These are phyloP conservation scores for Pandion haliaetus DNA, from an alignment of 2,113 vertebrate genomes.

Conservation along the genomic window DNA sequence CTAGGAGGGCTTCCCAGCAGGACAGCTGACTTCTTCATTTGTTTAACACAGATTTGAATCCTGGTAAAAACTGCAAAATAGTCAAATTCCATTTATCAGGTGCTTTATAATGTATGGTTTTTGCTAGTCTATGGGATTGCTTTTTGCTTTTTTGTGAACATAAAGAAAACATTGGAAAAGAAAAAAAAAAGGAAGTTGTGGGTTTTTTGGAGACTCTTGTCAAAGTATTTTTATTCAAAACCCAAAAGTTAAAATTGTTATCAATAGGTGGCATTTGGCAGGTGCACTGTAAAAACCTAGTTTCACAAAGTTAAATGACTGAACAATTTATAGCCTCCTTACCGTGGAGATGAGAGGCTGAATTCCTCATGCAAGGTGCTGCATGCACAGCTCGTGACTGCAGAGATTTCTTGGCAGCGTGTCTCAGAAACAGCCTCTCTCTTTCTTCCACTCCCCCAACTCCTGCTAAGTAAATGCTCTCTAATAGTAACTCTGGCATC, in stretches of 20 bases:
- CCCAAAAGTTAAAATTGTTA: neutral
- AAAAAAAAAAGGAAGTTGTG: neutral
- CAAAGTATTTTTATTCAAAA: neutral
- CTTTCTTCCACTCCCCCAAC: neutral
- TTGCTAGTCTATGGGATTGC: neutral
- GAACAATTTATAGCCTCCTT: neutral
- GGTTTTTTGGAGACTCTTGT: neutral
- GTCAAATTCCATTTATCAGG: neutral
- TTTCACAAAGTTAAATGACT: neutral
- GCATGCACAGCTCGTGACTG: rapidly evolving
- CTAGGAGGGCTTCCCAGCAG: neutral
- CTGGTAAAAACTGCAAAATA: neutral
- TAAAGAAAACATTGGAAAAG: neutral
- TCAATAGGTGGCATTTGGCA: neutral
- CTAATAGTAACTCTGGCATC: neutral
- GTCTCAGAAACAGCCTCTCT: neutral
- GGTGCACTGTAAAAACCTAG: neutral
- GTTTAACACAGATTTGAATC: neutral
- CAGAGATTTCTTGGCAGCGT: neutral
- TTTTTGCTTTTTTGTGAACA: neutral
- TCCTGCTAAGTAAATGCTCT: neutral
- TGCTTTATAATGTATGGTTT: neutral
- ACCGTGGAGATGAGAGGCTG: neutral
- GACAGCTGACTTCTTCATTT: neutral
- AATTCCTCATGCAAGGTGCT: neutral